Base-by-base conservation (phyloP, 2,797 vertebrate genomes). In the Microctenopoma stevenorrisi region DNA sequence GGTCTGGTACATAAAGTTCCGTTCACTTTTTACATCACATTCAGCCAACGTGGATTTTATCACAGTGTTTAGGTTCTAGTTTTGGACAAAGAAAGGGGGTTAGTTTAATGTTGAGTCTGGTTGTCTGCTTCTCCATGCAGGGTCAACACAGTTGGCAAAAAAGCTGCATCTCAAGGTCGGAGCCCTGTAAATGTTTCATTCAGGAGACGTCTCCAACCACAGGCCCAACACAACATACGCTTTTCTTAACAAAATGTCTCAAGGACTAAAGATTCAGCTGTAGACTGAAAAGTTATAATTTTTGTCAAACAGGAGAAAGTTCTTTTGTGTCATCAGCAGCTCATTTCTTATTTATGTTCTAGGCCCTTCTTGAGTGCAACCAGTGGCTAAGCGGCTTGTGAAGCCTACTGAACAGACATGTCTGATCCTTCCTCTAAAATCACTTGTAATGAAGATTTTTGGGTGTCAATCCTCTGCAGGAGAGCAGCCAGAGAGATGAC, bases 401-500 rank as follows among this genome's bases (percentile, higher is more conserved):
- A 87, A 82, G 48, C 75, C 51, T 58, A 77, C 66, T 72, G 77
- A 83, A 69, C 63, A 54, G 59, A 33, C 59, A 78, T 80, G 82
- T 80, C 91, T 79, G 64, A 55, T 59, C 61, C 64, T 48, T 79
- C 70, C 55, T 71, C 75, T 63, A 82, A 67, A 64, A 68, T 72
- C 54, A 35, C 63, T 79, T 58, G 49, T 88, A 83, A 91, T 91
- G 77, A 86, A 86, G 81, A 86, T 64, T 73, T 68, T 78, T 86
- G 55, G 54, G 63, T 76, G 76, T 80, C 51, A 40, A 48, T 80
- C 74, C 61, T 83, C 73, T 52, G 49, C 9, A 14, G 52, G 66
- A 72, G 63, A 74, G 57, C 71, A 71, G 69, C 68, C 48, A 54
- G 59, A 65, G 57, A 44, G 59, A 76, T 57, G 72, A 80, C 84